Base-by-base conservation (phyloP, 1,140 invertebrate species). In the Propsilocerus akamusi region DNA sequence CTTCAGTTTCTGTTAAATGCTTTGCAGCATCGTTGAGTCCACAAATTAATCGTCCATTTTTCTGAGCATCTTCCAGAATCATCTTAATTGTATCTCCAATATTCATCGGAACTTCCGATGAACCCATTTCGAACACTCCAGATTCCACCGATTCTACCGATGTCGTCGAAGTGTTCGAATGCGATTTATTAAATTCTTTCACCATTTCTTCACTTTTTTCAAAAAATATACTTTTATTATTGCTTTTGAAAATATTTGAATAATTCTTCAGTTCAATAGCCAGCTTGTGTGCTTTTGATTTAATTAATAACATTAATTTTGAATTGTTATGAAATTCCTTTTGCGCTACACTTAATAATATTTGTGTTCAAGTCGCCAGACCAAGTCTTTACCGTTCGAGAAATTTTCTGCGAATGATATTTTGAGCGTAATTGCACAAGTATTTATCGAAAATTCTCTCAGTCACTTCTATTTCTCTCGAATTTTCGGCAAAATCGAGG, bases 1-100 rank as follows among this genome's bases (percentile, higher is more conserved):
- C 69, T 34, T 72, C 72, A 11, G 76, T 41, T 7, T 41, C 34
- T 7, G 17, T 41, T 7, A 41, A 17, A 20, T 20, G 17, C 17
- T 41, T 41, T n/a, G 22, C 22, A 20, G 34, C 34, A 41, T 41
- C 11, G 17, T 41, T 41, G 14, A 41, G 14, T 2, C 34, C 34
- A 14, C 8, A 41, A 20, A 41, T 41, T n/a, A 41, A 14, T 5
- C 34, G 34, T 17, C 22, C 22, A 14, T 41, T 20, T 41, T n/a
- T 17, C 8, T 17, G 17, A 6, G 34, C 34, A 41, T 41, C 34
- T 17, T 14, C 14, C 10, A 41, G 11, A 20, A 41, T 41, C 34
- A 20, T 41, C 17, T 41, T 41, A 14, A 41, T 20, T 41, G 34
- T 20, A 3, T 41, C 34, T 20, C 34, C 34, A 5, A 41, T 41